Evolutionary conservation across 1,140 invertebrate species (phyloP), one percentile per base, ranked within the genome.

Genomic region (Bombus picipes): DNA sequence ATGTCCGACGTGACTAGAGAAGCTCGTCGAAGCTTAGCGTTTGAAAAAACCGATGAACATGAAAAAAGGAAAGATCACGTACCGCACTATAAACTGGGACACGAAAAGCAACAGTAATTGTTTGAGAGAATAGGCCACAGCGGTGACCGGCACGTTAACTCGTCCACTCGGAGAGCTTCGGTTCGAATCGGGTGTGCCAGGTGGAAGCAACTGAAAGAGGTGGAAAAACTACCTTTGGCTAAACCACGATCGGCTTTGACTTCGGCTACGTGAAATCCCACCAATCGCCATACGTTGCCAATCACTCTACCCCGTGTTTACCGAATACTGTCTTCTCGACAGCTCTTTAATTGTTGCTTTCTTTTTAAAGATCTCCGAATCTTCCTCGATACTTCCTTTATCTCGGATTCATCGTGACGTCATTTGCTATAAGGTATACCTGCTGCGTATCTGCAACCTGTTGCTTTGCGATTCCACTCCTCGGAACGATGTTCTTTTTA

Each of bases 101-200:
- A 80, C 87, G 66, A 90, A 87, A 90, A 86, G 71, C 77, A 84
- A 70, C 70, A 43, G 62, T 68, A 68, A 72, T 85, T 57, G 81
- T 91, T 91, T 77, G 84, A 68, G 72, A 91, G 89, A 84, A 91
- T 88, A 68, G 88, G 85, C 84, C 76, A 90, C 91, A 90, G 87
- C 90, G 90, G 89, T 93, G 91, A 94, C 94, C 94, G 94, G 94
- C 93, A 93, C 94, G 92, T 94, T 94, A 92, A 94, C 92, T 91
- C 93, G 92, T 93, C 89, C 92, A 85, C 92, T 91, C 91, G 91
- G 92, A 43, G 87, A 89, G 89, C 81, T 91, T 93, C 92, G 93
- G 91, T 83, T 91, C 87, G 81, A 87, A 89, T 94, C 93, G 93
- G 93, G 90, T 89, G 91, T 94, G 93, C 93, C 93, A 93, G 92